Conservation (phyloP, 2,113 vertebrate species). For the Eidolon helvum region DNA sequence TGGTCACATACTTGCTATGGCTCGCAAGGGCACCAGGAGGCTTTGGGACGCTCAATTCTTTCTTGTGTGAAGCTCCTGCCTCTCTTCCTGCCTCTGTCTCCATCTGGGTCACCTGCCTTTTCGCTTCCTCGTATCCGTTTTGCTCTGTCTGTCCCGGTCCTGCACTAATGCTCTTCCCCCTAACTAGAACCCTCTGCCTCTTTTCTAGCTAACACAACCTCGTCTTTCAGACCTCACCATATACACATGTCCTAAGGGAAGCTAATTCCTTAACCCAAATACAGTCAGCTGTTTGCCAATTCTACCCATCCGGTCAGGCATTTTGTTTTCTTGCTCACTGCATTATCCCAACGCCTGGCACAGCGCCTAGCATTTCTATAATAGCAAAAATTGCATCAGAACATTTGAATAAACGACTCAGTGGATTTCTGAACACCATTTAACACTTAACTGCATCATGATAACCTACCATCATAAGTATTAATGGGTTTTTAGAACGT, state of each 20-base stretch:
- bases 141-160: background rate
- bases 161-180: background rate
- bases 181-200: background rate
- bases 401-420: background rate
- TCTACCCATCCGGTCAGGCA: background rate
- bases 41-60: background rate
- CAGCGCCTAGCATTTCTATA: background rate
- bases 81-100: background rate
- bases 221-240: background rate
- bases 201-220: background rate
- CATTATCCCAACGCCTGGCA: background rate
- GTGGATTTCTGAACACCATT: background rate
- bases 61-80: background rate
- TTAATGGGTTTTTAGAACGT: background rate
- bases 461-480: background rate
- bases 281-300: fast-evolving
- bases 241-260: background rate
- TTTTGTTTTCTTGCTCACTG: background rate
- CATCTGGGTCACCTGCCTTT: too few relatives aligned
- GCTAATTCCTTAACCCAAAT: background rate
- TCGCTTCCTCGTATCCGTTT: background rate
- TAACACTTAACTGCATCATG: background rate
- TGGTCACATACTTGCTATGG: background rate
- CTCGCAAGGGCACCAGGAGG: background rate
- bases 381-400: background rate